phyloP scores from a whole-genome alignment of 2,797 vertebrate species.

The Galaxias olidus region DNA sequence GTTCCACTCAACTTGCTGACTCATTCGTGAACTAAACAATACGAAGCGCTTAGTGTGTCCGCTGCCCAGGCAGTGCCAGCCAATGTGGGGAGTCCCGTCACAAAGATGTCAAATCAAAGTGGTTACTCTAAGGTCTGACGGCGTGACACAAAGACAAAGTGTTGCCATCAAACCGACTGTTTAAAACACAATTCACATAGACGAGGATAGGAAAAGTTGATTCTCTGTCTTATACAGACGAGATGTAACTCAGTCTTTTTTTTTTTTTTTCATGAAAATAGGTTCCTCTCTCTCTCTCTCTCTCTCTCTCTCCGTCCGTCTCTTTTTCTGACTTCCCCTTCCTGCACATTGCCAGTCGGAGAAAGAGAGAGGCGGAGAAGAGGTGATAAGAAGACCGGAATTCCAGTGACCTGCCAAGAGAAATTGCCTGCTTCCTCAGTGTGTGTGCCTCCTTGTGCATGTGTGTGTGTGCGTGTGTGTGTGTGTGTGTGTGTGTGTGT shows the following conservation, averaged over 20 bases:
- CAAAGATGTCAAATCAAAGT: not conserved
- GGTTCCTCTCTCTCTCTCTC: not conserved
- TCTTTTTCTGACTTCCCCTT: conserved; percentile 37
- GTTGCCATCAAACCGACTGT: no score
- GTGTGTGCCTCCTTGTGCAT: conserved; percentile 10
- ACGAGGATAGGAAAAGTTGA: no score
- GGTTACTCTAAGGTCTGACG: no score
- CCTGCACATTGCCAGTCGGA: conserved; percentile 33
- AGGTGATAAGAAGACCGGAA: conserved; percentile 56
- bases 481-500: conserved; percentile 6
- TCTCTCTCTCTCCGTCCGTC: not conserved
- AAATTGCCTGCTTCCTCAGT: conserved; percentile 58
- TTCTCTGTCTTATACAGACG: no score
- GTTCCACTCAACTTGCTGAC: conserved; percentile 30
- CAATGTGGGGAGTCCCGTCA: not conserved
- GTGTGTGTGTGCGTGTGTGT: conserved; percentile 1
- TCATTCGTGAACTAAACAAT: conserved; percentile 27
- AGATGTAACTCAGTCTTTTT: not conserved
- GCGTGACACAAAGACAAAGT: no score
- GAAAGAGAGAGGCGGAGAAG: conserved; percentile 22
- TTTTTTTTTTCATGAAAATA: not conserved
- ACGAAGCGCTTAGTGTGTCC: no score
- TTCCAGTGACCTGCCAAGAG: conserved; percentile 54
- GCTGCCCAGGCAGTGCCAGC: conserved; percentile 1
- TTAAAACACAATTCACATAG: no score